Evolutionary conservation across 1,140 invertebrate species (phyloP).

Genomic region (Cherax destructor): DNA sequence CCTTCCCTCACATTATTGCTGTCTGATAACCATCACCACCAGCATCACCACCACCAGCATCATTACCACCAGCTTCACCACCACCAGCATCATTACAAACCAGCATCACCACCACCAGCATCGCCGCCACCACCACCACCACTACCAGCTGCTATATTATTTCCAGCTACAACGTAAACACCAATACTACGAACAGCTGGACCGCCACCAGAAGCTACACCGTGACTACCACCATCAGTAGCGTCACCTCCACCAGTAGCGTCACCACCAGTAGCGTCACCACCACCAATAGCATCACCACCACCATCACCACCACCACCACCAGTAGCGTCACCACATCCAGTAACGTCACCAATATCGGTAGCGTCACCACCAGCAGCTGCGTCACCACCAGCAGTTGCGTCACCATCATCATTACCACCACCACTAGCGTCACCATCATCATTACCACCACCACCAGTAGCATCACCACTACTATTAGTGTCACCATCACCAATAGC

Average conservation of each 20-base stretch:
- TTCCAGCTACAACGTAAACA: background rate
- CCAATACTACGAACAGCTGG: background rate
- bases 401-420: background rate
- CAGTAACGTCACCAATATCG: background rate
- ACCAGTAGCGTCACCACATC: background rate
- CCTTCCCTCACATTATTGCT: slow-evolving; percentile 31
- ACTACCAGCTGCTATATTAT: background rate
- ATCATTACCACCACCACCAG: background rate
- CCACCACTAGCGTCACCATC: slow-evolving; percentile 8
- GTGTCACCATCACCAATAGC: too few relatives aligned
- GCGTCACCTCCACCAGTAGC: background rate
- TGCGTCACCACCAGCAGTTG: background rate
- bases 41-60: background rate
- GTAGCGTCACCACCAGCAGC: background rate
- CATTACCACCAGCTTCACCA: background rate
- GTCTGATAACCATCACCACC: slow-evolving; percentile 32
- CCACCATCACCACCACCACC: background rate
- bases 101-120: background rate
- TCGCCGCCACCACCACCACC: background rate
- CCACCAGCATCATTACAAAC: background rate
- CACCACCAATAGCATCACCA: background rate
- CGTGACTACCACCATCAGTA: background rate
- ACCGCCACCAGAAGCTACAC: background rate
- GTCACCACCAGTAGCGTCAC: background rate
- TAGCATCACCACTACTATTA: too few relatives aligned